A percentile compares a stretch with the other conserved stretches of the same genome.
Conservation (phyloP, 2,113 vertebrate species). For the Percina caprodes region DNA sequence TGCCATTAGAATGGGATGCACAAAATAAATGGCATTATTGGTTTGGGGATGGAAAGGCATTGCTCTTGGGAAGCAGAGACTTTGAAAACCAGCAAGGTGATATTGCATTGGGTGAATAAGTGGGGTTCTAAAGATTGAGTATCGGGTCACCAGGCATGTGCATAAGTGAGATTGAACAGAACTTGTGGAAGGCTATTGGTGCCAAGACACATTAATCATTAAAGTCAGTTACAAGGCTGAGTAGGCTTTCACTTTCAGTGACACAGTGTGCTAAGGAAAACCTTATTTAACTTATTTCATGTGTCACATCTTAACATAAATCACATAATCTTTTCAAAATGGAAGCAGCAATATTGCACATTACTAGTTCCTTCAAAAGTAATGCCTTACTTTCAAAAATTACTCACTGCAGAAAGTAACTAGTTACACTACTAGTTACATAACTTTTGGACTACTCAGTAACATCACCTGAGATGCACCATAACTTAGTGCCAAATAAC, state of each 20-base stretch:
- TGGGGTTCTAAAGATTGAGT: constrained; percentile 15
- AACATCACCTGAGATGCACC: too few species aligned
- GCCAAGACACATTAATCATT: constrained; percentile 25
- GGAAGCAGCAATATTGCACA: neutral
- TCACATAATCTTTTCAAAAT: neutral
- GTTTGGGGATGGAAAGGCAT: constrained; percentile 4
- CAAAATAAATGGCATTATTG: neutral
- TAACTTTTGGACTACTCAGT: too few species aligned
- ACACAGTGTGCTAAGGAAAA: neutral
- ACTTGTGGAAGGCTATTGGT: neutral
- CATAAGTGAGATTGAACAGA: constrained; percentile 41
- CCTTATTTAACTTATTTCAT: constrained; percentile 14
- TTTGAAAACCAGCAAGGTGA: constrained; percentile 7
- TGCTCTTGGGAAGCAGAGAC: neutral
- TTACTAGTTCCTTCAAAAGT: too few species aligned
- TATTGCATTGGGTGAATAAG: neutral
- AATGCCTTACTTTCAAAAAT: too few species aligned
- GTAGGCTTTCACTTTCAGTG: constrained; percentile 22
- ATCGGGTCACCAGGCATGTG: constrained; percentile 7
- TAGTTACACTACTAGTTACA: too few species aligned
- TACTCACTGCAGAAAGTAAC: too few species aligned
- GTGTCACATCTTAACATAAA: constrained; percentile 1
- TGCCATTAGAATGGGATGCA: constrained; percentile 16
- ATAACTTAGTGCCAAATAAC: too few species aligned
- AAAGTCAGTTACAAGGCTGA: constrained; percentile 33